Conservation (phyloP, 1,140 invertebrate species). For the Zophobas morio region DNA sequence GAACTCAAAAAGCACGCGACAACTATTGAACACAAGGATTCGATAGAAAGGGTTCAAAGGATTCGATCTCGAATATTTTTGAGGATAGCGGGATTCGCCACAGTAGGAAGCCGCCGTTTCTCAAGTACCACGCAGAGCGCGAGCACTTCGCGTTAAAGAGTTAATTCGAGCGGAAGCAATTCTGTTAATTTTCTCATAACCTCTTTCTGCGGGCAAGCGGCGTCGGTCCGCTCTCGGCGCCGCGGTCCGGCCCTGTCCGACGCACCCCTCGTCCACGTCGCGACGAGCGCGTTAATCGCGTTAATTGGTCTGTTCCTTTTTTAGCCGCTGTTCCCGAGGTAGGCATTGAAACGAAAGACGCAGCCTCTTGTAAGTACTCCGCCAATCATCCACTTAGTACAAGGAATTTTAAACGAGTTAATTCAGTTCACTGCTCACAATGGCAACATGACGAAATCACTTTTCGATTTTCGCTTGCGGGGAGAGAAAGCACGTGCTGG, state of each 20-base stretch:
- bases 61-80: too few relatives aligned
- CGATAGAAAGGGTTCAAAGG: too few relatives aligned
- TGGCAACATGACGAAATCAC: conserved; percentile 30
- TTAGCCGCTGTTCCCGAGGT: conserved; percentile 22
- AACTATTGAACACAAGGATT: too few relatives aligned
- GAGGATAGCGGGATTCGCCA: too few relatives aligned
- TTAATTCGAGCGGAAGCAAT: conserved; percentile 14
- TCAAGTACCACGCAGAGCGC: conserved; percentile 8
- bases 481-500: conserved; percentile 1
- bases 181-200: conserved; percentile 11
- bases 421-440: conserved; percentile 45
- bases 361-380: conserved; percentile 49
- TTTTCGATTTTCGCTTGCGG: conserved; percentile 20
- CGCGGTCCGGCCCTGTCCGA: too few relatives aligned
- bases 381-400: conserved; percentile 61
- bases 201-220: conserved; percentile 4
- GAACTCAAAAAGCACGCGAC: too few relatives aligned
- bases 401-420: conserved; percentile 55
- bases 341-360: conserved; percentile 43
- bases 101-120: neutral
- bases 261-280: neutral
- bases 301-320: conserved; percentile 45
- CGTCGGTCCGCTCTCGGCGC: neutral
- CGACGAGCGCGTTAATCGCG: conserved; percentile 3
- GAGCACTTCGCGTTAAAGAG: conserved; percentile 2